Base-by-base conservation (phyloP, 2,797 vertebrate genomes). In the Denticeps clupeoides region DNA sequence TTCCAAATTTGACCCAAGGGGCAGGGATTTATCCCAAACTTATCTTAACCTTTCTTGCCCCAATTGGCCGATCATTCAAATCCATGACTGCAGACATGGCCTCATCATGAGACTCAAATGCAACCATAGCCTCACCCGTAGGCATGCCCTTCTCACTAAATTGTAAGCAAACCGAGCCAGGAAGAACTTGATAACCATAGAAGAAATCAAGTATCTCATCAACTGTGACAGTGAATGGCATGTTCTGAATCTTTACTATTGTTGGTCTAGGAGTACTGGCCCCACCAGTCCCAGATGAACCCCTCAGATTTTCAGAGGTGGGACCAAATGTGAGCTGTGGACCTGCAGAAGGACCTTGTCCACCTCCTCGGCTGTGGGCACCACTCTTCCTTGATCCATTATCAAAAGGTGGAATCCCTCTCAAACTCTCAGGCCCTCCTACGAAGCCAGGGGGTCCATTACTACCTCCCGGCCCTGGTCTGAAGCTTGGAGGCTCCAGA, bases 141-240 rank as follows among this genome's bases (percentile, higher is more conserved):
- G 93, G 90, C 74, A 97, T 82, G 54, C 95, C 95, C 72, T 97
- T 96, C 25, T 97, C 93, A 56, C 86, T 97, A 65, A 89, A 95
- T 68, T 99, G 96, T 68, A 97, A 85, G 70, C 92, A 97, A 18
- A 99, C 91, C 7, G 95, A 99, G 52, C 91, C 91, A 45, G 84
- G 93, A 56, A 99, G 85, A 59, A 99, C 91, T 67, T 96, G 90
- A 69, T 99, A 99, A 37, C 95, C 95, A 49, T 99, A 97, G 71
- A 99, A 97, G 71, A 99, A 99, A 88, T 99, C 95, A 79, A 99
- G 78, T 64, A 99, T 97, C 74, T 99, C 95, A 67, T 99, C 95
- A 51, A 94, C 89, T 0, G 91, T 92, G 52, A 99, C 93, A 43
- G 93, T 97, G 65, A 97, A 99, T 10, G 95, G 95, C 93, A 97